A percentile compares a stretch with the other conserved stretches of the same genome.
These are phyloP conservation scores for Drosophila parabipectinata DNA, from an alignment of 1,140 invertebrate species.

Conservation along the genomic window DNA sequence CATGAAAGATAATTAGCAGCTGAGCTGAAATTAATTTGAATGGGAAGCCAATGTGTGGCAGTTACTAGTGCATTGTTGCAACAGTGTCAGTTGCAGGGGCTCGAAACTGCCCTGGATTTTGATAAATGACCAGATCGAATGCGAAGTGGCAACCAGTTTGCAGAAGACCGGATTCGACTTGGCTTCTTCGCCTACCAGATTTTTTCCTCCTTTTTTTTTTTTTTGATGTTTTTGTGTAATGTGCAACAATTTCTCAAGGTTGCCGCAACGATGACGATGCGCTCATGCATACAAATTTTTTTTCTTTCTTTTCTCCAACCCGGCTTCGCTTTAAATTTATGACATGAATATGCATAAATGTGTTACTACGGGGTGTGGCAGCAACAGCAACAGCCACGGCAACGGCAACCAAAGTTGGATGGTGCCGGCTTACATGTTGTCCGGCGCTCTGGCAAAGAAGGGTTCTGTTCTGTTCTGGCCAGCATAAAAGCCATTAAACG, in stretches of 20 bases:
- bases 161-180: constrained; percentile 39
- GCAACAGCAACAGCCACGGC: constrained; percentile 6
- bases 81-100: constrained; percentile 1
- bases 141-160: constrained; percentile 51
- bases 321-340: constrained; percentile 62
- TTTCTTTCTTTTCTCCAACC: not conserved
- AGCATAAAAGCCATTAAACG: constrained; percentile 65
- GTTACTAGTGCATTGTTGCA: constrained; percentile 13
- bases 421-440: constrained; percentile 67
- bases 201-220: constrained; percentile 9
- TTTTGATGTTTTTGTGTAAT: constrained; percentile 27
- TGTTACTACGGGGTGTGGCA: constrained; percentile 68
- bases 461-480: constrained; percentile 27
- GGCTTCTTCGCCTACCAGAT: constrained; percentile 29
- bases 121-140: constrained; percentile 51
- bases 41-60: constrained; percentile 5
- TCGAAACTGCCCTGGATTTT: constrained; percentile 39
- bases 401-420: constrained; percentile 39
- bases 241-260: constrained; percentile 68
- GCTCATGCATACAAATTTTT: constrained; percentile 69
- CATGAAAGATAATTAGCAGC: constrained; percentile 6
- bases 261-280: constrained; percentile 55
- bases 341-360: constrained; percentile 81
- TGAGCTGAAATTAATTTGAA: constrained; percentile 28
- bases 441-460: constrained; percentile 15